Evolutionary conservation across 2,113 vertebrate species (phyloP), one percentile per base, ranked within the genome.

Genomic region (Ciconia boyciana): DNA sequence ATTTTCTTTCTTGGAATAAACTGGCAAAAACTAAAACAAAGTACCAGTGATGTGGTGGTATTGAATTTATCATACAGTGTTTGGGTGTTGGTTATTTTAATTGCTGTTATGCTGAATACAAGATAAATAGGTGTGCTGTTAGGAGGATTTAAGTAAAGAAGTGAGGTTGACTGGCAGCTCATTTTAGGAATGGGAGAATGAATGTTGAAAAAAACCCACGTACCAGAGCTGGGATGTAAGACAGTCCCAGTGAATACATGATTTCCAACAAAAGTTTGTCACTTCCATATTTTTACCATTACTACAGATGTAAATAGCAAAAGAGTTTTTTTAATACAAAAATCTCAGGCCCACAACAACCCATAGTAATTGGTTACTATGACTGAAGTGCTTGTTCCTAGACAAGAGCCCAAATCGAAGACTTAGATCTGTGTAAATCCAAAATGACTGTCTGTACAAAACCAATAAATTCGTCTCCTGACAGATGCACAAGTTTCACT

Each of bases 181-280:
- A 58, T 83, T 83, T 78, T 55, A 74, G 82, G 44, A 81, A 87
- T 48, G 24, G 24, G 49, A 81, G 41, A 84, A 68, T 34, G 16
- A 66, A 64, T 31, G 6, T 16, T 61, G 32, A 55, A 57, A 51
- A 54, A 39, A 31, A 4, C 5, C 11, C 19, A 24, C 0, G 0
- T 66, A 44, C 39, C 31, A 75, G 44, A 76, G 13, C 44, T 39
- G 11, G 16, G 13, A 49, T 58, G 4, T 60, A 68, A 89, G 21
- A 79, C 11, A 71, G 57, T 68, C 25, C 14, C 16, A 36, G 28
- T 16, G 43, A 80, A 86, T 15, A 55, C 1, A 3, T 11, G 6
- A 41, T 81, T 87, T 68, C 34, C 49, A 90, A 8, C 19, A 77
- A 32, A 87, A 81, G n/a, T 52, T 75, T 43, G 18, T 54, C 12